Conservation (phyloP, 2,888 invertebrate species). For the Drosophila histrio region DNA sequence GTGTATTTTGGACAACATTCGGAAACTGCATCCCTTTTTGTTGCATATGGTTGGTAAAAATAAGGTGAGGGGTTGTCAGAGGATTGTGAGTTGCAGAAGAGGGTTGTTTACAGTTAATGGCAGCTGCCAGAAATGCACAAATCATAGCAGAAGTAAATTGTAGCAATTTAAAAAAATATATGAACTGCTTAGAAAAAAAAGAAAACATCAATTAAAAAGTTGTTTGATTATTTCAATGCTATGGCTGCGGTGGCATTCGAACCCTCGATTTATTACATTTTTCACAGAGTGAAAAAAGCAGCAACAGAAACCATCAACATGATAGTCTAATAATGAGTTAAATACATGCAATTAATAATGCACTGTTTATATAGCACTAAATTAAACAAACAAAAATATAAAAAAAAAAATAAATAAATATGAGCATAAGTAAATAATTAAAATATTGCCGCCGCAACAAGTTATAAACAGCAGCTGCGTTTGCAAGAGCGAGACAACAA, state of each 20-base stretch:
- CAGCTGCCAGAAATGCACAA: background rate
- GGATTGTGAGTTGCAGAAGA: background rate
- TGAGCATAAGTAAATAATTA: background rate
- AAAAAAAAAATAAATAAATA: background rate
- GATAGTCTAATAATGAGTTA: background rate
- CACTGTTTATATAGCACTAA: background rate
- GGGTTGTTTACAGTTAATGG: slow-evolving; percentile 9
- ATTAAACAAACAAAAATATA: background rate
- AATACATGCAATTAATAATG: no score
- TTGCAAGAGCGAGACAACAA: slow-evolving; percentile 27
- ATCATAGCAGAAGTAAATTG: no score
- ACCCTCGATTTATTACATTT: background rate
- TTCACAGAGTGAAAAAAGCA: no score
- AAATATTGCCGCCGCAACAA: slow-evolving; percentile 1
- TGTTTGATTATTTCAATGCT: no score
- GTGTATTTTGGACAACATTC: background rate
- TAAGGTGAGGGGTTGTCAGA: background rate
- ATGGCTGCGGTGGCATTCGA: background rate
- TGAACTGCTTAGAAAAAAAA: no score
- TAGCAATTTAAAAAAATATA: no score
- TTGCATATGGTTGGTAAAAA: background rate
- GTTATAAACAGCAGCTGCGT: background rate
- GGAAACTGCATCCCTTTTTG: slow-evolving; percentile 39
- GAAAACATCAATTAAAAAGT: no score
- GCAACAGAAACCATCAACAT: background rate